These are phyloP conservation scores for Apamea epomidion DNA, from an alignment of 2,888 invertebrate genomes.

Conservation along the genomic window DNA sequence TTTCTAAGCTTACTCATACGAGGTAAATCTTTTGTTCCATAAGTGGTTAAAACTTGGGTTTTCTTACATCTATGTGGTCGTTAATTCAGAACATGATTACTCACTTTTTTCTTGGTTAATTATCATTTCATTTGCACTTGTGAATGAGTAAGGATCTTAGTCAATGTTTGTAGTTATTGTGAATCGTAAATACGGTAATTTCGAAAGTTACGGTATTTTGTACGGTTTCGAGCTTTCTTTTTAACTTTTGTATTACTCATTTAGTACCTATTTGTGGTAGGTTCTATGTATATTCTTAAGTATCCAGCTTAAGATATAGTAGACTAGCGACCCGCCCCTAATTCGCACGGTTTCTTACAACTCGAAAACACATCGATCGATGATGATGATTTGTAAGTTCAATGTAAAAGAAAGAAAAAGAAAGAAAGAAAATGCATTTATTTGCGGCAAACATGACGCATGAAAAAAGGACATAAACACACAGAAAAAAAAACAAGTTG, in stretches of 20 bases:
- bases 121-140: constrained; percentile 41
- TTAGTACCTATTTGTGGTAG: not conserved
- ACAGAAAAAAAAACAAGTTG: too few relatives aligned
- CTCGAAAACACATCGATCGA: too few relatives aligned
- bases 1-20: constrained; percentile 45
- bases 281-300: too few relatives aligned
- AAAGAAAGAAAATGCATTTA: too few relatives aligned
- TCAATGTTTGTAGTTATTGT: constrained; percentile 42
- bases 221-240: not conserved
- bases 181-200: constrained; percentile 27
- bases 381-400: too few relatives aligned
- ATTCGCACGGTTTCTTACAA: too few relatives aligned
- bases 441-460: too few relatives aligned
- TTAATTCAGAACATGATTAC: constrained; percentile 32
- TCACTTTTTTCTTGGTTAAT: constrained; percentile 51
- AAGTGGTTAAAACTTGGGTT: constrained; percentile 15
- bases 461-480: too few relatives aligned
- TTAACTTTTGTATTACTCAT: not conserved
- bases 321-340: too few relatives aligned
- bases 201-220: constrained; percentile 27
- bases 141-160: constrained; percentile 41
- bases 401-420: too few relatives aligned
- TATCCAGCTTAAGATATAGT: too few relatives aligned
- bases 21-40: constrained; percentile 56
- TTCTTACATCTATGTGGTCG: constrained; percentile 27